Conservation (phyloP, 2,797 vertebrate genomes). For the Oreochromis grahami region DNA sequence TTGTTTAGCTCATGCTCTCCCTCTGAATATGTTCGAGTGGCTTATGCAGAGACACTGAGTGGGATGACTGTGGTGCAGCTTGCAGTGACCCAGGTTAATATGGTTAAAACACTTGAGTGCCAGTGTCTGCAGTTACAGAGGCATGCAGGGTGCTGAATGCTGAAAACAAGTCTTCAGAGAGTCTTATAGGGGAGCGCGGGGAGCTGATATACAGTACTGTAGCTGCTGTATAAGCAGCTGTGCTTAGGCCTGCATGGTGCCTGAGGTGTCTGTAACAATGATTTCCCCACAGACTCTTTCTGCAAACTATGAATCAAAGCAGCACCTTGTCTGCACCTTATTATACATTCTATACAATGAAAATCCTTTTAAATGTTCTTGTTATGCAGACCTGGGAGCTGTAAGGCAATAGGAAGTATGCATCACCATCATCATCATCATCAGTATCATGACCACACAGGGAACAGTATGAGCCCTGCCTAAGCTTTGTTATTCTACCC, state of each 20-base stretch:
- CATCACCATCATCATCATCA: neutral
- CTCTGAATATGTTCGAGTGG: conserved; percentile 46
- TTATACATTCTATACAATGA: conserved; percentile 46
- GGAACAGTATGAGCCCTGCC: neutral
- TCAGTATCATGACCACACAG: neutral
- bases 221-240: conserved; percentile 50
- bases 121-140: conserved; percentile 37
- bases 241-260: conserved; percentile 18
- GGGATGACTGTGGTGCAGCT: conserved; percentile 54
- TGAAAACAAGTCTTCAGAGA: conserved; percentile 48
- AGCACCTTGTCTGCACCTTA: conserved; percentile 62
- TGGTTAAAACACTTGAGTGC: conserved; percentile 62
- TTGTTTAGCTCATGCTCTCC: neutral
- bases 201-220: conserved; percentile 3
- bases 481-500: neutral
- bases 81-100: conserved; percentile 69
- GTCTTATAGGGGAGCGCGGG: neutral
- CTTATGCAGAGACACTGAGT: conserved; percentile 44
- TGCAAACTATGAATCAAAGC: conserved; percentile 61
- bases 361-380: conserved; percentile 36
- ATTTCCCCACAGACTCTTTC: conserved; percentile 59
- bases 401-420: neutral
- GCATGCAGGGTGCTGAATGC: conserved; percentile 42
- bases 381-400: neutral
- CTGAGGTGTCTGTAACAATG: conserved; percentile 41